Conservation (phyloP, 2,888 invertebrate species). For the Amphiduros pacificus region DNA sequence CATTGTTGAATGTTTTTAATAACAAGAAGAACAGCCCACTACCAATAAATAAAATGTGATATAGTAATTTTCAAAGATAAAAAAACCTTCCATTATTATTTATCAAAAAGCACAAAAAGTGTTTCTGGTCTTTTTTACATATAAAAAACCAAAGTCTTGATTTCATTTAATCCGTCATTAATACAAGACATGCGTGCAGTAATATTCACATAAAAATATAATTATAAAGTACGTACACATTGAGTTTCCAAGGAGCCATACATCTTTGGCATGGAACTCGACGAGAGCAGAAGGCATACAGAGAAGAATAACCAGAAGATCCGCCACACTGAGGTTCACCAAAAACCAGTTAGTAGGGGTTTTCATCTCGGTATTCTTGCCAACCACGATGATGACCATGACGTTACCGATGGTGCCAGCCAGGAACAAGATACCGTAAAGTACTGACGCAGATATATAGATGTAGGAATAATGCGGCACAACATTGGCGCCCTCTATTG, state of each 20-base stretch:
- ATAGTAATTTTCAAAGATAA: too few species aligned
- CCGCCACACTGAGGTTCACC: slow-evolving; percentile 89
- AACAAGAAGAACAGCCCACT: too few species aligned
- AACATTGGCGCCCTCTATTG: too few species aligned
- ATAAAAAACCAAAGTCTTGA: too few species aligned
- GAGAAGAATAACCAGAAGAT: slow-evolving; percentile 85
- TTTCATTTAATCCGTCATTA: not conserved
- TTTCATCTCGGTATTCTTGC: slow-evolving; percentile 89
- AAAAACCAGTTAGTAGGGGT: slow-evolving; percentile 94
- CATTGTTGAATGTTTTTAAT: too few species aligned
- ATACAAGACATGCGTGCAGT: too few species aligned
- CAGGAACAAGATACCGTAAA: slow-evolving; percentile 85
- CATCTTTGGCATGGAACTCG: slow-evolving; percentile 88
- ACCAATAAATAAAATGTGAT: too few species aligned
- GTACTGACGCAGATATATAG: slow-evolving; percentile 82
- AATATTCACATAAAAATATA: not conserved
- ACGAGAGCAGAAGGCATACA: slow-evolving; percentile 92
- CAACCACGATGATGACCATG: slow-evolving; percentile 90
- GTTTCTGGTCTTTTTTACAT: too few species aligned
- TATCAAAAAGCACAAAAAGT: not conserved
- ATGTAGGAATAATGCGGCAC: too few species aligned
- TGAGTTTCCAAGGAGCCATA: slow-evolving; percentile 88
- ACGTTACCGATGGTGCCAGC: slow-evolving; percentile 89
- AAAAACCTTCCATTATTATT: too few species aligned
- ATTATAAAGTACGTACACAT: slow-evolving; percentile 89